Evolutionary conservation across 1,140 invertebrate genomes (phyloP), one percentile per base, ranked within the genome.

Genomic region (Lycorma delicatula): DNA sequence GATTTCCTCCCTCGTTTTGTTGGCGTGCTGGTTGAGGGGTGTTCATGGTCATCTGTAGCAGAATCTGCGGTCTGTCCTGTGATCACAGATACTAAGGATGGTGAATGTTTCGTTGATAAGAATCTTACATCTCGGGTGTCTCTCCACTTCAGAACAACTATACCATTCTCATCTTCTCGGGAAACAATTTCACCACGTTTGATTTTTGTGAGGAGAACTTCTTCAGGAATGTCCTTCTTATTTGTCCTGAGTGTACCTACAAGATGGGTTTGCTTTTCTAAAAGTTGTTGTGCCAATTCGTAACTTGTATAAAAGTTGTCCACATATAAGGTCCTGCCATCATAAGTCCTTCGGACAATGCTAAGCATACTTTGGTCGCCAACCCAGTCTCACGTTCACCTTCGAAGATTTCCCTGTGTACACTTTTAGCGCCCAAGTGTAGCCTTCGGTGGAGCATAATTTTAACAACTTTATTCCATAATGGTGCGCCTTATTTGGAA

Each of bases 391-490:
- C 51, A 50, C 47, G 48, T 18, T 44, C 41, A 22, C 26, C 25
- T 46, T 26, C 12, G 52, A 53, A 22, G 16, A 34, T 63, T 62
- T 63, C n/a, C 62, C 63, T 25, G 54, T 59, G 38, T 70, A 71
- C 22, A 71, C 31, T 60, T 61, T 65, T 67, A 66, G 59, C 20
- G 54, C 57, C 56, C 53, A 63, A 50, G 63, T 70, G 53, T 68
- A 65, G 49, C 63, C 67, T 44, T 60, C 25, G 2, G 38, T 58
- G 50, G 47, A 62, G n/a, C 60, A 66, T 44, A 67, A 55, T 63
- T 66, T 68, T 52, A 61, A 65, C 46, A 66, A 56, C 53, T 70
- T 68, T 11, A 66, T 62, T 36, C 64, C 60, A 50, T 67, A 67
- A 34, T 64, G 64, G 54, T 68, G 65, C 27, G 60, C 31, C 63